These are phyloP conservation scores for Papilio demoleus DNA, from an alignment of 2,888 invertebrate species.

Conservation along the genomic window DNA sequence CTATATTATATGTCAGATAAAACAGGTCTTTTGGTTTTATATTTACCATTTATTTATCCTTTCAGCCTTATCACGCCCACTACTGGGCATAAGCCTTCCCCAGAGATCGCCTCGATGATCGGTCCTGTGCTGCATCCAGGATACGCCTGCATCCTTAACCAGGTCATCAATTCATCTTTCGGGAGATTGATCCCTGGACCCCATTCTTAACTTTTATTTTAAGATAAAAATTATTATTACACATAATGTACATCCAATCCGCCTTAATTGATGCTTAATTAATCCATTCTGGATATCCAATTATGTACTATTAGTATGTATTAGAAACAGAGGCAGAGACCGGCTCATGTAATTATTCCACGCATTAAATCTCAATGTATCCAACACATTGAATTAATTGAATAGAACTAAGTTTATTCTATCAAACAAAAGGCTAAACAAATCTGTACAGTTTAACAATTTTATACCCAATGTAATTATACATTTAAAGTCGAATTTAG, in stretches of 20 bases:
- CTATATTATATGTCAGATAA: no score
- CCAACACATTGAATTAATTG: constrained; percentile 17
- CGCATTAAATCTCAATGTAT: constrained; percentile 25
- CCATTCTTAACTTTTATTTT: no score
- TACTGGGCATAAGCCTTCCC: no score
- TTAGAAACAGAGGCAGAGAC: constrained; percentile 13
- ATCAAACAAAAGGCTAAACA: neutral
- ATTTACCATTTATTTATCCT: no score
- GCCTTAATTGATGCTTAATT: constrained; percentile 9
- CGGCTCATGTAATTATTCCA: constrained; percentile 25
- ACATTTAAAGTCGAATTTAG: no score
- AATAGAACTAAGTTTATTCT: neutral
- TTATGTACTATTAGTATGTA: constrained; percentile 25
- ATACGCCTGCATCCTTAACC: no score
- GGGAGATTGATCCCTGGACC: no score
- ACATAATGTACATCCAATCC: neutral
- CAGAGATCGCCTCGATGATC: no score
- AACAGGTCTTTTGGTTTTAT: no score
- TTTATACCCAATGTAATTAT: neutral
- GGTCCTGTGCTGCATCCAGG: no score
- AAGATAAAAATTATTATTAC: neutral
- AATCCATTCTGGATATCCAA: constrained; percentile 9
- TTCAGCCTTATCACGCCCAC: no score
- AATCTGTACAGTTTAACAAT: neutral
- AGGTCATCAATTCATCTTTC: no score